Base-by-base conservation (phyloP, 2,797 vertebrate genomes). In the Serranus cabrilla region DNA sequence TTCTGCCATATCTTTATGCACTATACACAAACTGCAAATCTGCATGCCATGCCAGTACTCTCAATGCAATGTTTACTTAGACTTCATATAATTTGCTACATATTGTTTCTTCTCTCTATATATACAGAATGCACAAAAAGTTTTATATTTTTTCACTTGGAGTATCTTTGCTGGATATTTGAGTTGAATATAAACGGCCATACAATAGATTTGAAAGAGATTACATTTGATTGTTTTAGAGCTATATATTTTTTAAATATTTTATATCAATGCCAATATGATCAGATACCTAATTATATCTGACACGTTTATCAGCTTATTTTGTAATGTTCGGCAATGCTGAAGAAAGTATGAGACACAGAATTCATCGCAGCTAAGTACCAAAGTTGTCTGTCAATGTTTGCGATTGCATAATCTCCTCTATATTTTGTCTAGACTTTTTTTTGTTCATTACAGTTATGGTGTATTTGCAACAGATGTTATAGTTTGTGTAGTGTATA, bases 1-100 rank as follows among this genome's bases (percentile, higher is more conserved):
- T 80, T 68, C 54, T 59, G 54, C 52, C 50, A 70, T 67, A 74
- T 76, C 40, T 86, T 6, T 67, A 52, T 72, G 70, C 74, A 83
- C 58, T 71, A 77, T 82, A 76, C 21, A 65, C 46, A 81, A 46
- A 39, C 9, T 42, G 54, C 72, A 76, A 66, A 40, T 18, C 51
- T 87, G 92, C 92, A 92, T 91, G 90, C 80, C 71, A 71, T 83
- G 75, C 84, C 82, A 78, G 52, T 82, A 55, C 57, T 78, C 16
- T 63, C 71, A 81, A 50, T 83, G 78, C 81, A 90, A 82, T 40
- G 52, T 87, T 83, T 88, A 86, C 73, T 14, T 31, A 23, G 74
- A 60, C 10, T 5, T 42, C 23, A 21, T 67, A 65, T 74, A 74
- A 61, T 37, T 84, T 23, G 17, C 78, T 43, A 40, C 45, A 45